Base-by-base conservation (phyloP, 2,113 vertebrate genomes). In the Melanerpes aurifrons region DNA sequence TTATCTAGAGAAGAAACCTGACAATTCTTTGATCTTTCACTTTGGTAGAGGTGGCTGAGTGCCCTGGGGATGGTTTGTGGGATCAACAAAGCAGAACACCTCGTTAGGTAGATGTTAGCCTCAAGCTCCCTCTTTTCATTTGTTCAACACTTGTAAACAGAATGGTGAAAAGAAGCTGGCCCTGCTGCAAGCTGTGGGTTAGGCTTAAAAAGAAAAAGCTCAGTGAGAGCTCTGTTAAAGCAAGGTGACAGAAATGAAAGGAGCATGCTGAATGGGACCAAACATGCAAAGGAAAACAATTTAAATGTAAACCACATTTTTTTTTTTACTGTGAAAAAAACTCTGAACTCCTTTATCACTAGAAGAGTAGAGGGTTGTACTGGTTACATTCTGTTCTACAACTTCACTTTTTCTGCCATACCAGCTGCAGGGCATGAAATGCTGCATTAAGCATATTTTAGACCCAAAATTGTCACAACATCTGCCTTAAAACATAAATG, bases 61-160 rank as follows among this genome's bases (percentile, higher is more conserved):
- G 37, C 62, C 69, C 53, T 35, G 25, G 9, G 40, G n/a, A 40
- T 79, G 58, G 24, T 75, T 59, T 83, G 79, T 76, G 83, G 85
- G 69, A 87, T 79, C 67, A 93, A 43, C 26, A 86, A 89, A 81
- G 48, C 58, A 78, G 79, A 95, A 79, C 37, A 84, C 40, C 50
- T 57, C 29, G 63, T 63, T 76, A 90, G 74, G 68, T 3, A 59
- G 50, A 67, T 35, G 10, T 54, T 71, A 75, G 48, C 66, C 85
- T 63, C 17, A 40, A 92, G 77, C 73, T 86, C 19, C 78, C 62
- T 31, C 74, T 82, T 90, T 80, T 70, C 48, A 76, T 69, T 71
- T 80, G 21, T 71, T 68, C 8, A 10, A 83, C 66, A 59, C 64
- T 68, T 82, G 63, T 47, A 50, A 96, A 69, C 32, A 76, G 71